Conservation (phyloP, 1,140 invertebrate species). For the Cherax quadricarinatus region DNA sequence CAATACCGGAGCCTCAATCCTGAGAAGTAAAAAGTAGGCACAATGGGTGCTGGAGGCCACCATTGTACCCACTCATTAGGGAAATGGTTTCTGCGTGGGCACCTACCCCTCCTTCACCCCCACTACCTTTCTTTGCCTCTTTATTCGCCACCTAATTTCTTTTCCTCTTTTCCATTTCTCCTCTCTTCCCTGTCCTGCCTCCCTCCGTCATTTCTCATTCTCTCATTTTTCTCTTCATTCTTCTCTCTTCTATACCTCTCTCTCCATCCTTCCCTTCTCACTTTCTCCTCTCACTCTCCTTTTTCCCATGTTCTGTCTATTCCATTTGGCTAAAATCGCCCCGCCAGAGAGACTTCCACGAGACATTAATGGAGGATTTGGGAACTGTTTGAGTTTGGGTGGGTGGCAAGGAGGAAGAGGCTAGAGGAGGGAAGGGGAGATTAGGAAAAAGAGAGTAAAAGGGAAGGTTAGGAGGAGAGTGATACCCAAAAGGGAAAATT, state of each 20-base stretch:
- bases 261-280: too few species aligned
- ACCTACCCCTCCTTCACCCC: too few species aligned
- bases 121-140: too few species aligned
- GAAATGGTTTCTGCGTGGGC: background rate
- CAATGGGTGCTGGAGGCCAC: background rate
- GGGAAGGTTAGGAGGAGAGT: too few species aligned
- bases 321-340: background rate
- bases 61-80: conserved; percentile 13
- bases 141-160: background rate
- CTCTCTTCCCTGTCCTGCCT: too few species aligned
- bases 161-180: too few species aligned
- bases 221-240: too few species aligned
- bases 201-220: too few species aligned
- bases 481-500: too few species aligned
- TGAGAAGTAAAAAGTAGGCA: background rate
- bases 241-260: too few species aligned
- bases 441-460: too few species aligned
- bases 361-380: background rate
- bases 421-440: background rate
- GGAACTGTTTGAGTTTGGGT: background rate
- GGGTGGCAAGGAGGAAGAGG: background rate
- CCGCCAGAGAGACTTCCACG: background rate
- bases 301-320: background rate
- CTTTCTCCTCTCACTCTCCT: too few species aligned
- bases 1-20: background rate